A percentile compares a stretch with the other conserved stretches of the same genome.
phyloP scores from a whole-genome alignment of 2,113 vertebrate genomes.

The Vidua macroura region DNA sequence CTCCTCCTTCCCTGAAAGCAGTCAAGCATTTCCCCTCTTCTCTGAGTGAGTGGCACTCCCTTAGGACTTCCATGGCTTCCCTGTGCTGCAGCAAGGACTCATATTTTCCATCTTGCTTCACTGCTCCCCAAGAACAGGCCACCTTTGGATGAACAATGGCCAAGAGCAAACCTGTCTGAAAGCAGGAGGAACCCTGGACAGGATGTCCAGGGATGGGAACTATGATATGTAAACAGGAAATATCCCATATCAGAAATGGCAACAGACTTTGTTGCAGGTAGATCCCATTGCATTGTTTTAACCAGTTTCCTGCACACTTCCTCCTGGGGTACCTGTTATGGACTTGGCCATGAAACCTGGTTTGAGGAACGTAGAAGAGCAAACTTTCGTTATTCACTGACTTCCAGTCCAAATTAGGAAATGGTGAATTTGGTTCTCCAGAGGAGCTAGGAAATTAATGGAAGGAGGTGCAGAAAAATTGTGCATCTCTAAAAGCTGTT shows the following conservation, averaged over 20 bases:
- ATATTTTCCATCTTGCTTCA: neutral
- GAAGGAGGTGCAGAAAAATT: neutral
- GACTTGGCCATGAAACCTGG: neutral
- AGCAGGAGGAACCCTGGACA: neutral
- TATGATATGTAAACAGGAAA: neutral
- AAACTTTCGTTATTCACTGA: neutral
- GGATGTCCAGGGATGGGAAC: neutral
- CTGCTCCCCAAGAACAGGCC: neutral
- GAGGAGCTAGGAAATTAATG: neutral
- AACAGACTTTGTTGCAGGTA: neutral
- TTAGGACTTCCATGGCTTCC: neutral
- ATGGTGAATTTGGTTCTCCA: neutral
- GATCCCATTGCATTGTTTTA: neutral
- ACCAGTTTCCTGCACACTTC: neutral
- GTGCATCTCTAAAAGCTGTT: neutral
- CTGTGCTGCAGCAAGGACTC: neutral
- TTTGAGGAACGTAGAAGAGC: neutral
- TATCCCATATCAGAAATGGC: neutral
- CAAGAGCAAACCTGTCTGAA: neutral
- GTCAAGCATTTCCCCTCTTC: accelerated
- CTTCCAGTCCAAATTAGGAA: neutral
- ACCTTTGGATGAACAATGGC: neutral
- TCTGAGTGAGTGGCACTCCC: neutral
- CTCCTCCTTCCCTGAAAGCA: neutral
- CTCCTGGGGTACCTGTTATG: neutral